Conservation (phyloP, 2,888 invertebrate species). For the Sepiola atlantica region DNA sequence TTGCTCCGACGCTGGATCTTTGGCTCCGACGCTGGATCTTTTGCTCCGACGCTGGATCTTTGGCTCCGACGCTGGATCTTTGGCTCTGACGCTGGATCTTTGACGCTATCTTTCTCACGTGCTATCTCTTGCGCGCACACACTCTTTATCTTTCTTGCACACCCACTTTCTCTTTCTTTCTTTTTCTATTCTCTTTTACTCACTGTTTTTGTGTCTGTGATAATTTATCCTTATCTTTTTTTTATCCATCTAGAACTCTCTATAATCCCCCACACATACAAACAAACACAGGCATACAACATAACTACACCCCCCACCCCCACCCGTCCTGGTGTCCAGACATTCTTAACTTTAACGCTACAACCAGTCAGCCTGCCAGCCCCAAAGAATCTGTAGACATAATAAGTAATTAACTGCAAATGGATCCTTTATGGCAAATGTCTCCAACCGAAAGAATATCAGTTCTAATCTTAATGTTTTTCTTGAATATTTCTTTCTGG, state of each 20-base stretch:
- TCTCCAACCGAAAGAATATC: slow-evolving; percentile 23
- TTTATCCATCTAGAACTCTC: not conserved
- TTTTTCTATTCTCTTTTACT: not conserved
- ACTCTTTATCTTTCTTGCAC: not conserved
- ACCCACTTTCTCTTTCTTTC: not conserved
- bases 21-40: too few species aligned
- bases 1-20: too few species aligned
- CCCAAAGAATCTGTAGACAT: not conserved
- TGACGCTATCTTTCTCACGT: not conserved
- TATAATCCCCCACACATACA: not conserved
- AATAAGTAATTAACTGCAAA: not conserved
- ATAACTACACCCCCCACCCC: not conserved
- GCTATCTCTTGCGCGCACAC: not conserved
- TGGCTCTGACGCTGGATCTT: too few species aligned
- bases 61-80: too few species aligned
- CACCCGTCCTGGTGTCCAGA: too few species aligned
- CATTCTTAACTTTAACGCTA: not conserved
- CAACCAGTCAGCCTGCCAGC: slow-evolving; percentile 13
- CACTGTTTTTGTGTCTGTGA: not conserved
- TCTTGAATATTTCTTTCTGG: slow-evolving; percentile 2
- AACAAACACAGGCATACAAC: too few species aligned
- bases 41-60: too few species aligned
- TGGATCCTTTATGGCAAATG: not conserved
- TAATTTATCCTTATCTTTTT: not conserved
- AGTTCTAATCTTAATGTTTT: slow-evolving; percentile 11